Base-by-base conservation (phyloP, 2,888 invertebrate genomes). In the Caenorhabditis sp. region DNA sequence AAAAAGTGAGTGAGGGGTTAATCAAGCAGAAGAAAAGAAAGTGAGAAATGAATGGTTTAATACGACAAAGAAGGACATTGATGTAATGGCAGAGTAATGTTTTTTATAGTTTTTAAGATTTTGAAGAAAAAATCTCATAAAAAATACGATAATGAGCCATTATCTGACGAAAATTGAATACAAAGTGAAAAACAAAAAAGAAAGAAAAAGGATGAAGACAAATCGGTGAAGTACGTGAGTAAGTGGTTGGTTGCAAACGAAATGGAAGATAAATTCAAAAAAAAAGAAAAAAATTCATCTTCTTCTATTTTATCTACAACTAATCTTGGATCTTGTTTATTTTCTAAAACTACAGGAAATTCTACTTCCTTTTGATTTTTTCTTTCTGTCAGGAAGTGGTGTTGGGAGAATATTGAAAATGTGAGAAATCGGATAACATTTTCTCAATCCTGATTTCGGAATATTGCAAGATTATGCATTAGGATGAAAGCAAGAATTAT, bases 1-100 rank as follows among this genome's bases (percentile, higher is more conserved):
- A 43, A n/a, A 14, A 43, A 43, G 43, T 43, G 43, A 43, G 43
- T 43, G 43, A 43, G 43, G 14, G 43, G 43, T 43, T 43, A 43
- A 43, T 43, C 8, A 43, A 43, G 43, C 43, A 43, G 43, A 43
- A 43, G 17, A 43, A 43, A 43, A 43, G 43, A 43, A 43, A 43
- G 43, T 43, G 43, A 43, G 43, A 43, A 43, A 43, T 43, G 43
- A 43, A 43, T 43, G 43, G 43, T 43, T 43, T 43, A 43, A 43
- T 43, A 43, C 17, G 43, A 43, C 43, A 17, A 43, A 43, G 17
- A 43, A 43, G 17, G 43, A 17, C 12, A 43, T 31, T 31, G 31
- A 31, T 7, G 10, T 31, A 31, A 31, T 31, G 31, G 31, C 4
- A 31, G 31, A 31, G 31, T 31, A 31, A 31, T 31, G 31, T 31